These are phyloP conservation scores for Penaeus japonicus DNA, from an alignment of 1,140 invertebrate species.

Conservation along the genomic window DNA sequence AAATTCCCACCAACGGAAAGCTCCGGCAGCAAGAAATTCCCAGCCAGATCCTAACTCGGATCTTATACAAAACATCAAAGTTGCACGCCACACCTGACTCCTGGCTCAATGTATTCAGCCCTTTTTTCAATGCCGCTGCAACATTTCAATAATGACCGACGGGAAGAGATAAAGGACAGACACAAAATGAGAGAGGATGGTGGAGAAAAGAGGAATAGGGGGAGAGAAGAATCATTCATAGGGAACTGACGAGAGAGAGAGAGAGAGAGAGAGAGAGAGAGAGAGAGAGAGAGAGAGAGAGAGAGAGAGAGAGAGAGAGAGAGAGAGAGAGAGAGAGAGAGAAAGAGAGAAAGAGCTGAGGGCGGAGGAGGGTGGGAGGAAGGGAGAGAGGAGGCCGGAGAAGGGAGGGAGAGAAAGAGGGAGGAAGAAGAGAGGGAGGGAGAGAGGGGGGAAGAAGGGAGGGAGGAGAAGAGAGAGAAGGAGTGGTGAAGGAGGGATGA, in stretches of 20 bases:
- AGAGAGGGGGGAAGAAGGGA: neutral
- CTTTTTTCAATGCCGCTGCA: too few relatives aligned
- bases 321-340: too few relatives aligned
- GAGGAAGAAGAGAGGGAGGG: neutral
- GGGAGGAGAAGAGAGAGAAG: neutral
- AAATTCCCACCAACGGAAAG: too few relatives aligned
- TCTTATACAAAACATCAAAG: too few relatives aligned
- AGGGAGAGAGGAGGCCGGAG: neutral
- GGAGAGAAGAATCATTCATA: neutral
- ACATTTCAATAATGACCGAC: neutral
- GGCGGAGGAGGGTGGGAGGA: neutral
- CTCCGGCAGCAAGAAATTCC: too few relatives aligned
- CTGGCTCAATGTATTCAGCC: too few relatives aligned
- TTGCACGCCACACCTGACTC: too few relatives aligned
- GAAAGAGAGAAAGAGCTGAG: too few relatives aligned
- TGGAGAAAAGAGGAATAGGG: neutral
- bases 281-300: neutral
- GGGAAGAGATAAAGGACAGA: conserved; percentile 8
- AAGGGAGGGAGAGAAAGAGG: neutral
- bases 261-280: neutral
- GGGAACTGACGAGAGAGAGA: neutral
- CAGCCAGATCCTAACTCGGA: too few relatives aligned
- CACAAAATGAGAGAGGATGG: conserved; percentile 13
- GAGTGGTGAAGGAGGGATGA: neutral
- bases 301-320: neutral